Conservation (phyloP, 2,113 vertebrate genomes). For the Donacobius atricapilla region DNA sequence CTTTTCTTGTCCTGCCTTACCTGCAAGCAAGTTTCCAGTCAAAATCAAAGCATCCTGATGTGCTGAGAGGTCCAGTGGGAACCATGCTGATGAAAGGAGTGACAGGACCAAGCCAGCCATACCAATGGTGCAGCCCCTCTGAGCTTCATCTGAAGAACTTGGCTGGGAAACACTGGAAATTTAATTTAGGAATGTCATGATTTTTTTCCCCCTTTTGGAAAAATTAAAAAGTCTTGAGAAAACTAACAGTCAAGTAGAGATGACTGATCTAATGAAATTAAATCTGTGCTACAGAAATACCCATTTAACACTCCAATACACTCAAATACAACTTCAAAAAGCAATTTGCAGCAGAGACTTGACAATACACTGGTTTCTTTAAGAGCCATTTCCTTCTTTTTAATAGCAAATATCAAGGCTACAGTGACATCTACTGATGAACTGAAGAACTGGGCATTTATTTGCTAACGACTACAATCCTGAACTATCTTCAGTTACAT, state of each 20-base stretch:
- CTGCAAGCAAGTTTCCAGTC: conserved; percentile 90
- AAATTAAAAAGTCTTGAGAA: not conserved
- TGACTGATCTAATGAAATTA: not conserved
- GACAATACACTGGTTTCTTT: not conserved
- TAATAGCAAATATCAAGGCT: not conserved
- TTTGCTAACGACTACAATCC: not conserved
- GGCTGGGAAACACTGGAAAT: conserved; percentile 79
- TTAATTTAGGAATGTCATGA: not conserved
- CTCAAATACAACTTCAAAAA: not conserved
- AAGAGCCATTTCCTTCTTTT: not conserved
- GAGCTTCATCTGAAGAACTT: conserved; percentile 73
- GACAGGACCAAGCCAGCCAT: conserved; percentile 89
- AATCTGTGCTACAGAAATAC: not conserved
- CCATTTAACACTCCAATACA: not conserved
- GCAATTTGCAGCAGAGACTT: not conserved
- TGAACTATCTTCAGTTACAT: not conserved
- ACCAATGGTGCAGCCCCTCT: conserved; percentile 83
- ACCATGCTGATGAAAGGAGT: conserved; percentile 93
- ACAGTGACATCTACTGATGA: conserved; percentile 44
- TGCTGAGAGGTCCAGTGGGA: conserved; percentile 92
- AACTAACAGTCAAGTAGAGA: not conserved
- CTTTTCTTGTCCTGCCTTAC: conserved; percentile 54
- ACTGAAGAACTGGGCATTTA: not conserved
- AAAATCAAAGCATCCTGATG: conserved; percentile 93
- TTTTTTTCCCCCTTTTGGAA: not conserved